Conservation (phyloP, 2,113 vertebrate genomes). For the Microcebus murinus region DNA sequence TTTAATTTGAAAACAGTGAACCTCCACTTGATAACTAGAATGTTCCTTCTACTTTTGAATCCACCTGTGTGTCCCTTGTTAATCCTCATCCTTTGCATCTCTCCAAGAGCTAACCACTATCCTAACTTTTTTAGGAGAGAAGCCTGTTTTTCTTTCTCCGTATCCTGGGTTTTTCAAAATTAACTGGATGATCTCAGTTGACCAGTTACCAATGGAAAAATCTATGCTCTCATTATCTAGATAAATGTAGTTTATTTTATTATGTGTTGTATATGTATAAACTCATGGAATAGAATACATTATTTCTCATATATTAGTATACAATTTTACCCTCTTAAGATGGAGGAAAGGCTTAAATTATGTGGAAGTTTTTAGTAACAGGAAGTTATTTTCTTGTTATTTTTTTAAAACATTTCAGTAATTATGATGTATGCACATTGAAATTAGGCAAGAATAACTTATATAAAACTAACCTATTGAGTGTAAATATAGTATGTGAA, state of each 20-base stretch:
- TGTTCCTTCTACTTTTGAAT: neutral
- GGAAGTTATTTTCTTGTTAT: neutral
- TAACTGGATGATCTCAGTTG: neutral
- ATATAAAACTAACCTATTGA: neutral
- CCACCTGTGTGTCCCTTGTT: neutral
- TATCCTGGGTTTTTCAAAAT: neutral
- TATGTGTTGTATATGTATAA: neutral
- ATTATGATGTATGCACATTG: neutral
- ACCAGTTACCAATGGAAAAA: neutral
- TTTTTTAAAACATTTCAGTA: constrained; percentile 8
- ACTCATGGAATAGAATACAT: neutral
- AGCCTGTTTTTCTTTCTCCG: neutral
- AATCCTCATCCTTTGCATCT: neutral
- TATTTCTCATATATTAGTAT: neutral
- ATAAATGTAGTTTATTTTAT: neutral
- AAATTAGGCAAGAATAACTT: neutral
- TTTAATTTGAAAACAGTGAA: neutral
- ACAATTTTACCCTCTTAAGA: neutral
- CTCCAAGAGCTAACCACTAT: neutral
- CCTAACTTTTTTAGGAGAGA: neutral
- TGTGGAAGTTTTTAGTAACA: neutral
- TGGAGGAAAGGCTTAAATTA: neutral
- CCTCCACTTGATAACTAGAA: neutral
- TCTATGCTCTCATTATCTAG: neutral
- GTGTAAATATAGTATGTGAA: neutral